Percentiles rank a stretch among this genome's conserved stretches.
phyloP scores from a whole-genome alignment of 1,140 invertebrate species.

The Stratiolaelaps scimitus region DNA sequence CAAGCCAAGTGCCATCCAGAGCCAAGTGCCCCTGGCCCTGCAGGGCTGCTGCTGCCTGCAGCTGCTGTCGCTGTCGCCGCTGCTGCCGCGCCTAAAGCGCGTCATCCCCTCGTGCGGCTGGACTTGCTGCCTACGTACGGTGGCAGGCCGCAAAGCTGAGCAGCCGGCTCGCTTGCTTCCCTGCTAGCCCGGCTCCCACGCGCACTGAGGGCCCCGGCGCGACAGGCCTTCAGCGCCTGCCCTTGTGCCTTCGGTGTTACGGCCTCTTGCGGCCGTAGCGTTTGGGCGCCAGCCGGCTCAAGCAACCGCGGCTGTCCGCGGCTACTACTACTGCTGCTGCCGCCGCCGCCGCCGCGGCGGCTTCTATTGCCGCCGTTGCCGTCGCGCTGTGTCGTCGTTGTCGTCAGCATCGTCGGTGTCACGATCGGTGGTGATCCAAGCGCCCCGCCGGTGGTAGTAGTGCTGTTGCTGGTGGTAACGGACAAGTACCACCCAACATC shows the following conservation, averaged over 20 bases:
- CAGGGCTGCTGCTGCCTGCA: no score
- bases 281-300: not conserved
- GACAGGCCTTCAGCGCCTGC: not conserved
- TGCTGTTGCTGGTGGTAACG: not conserved
- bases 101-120: no score
- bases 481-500: not conserved
- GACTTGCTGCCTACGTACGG: no score
- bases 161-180: no score
- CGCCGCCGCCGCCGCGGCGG: not conserved
- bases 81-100: no score
- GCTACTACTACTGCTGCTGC: not conserved
- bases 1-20: no score
- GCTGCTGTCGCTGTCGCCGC: no score
- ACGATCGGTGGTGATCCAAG: not conserved
- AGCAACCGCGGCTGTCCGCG: not conserved
- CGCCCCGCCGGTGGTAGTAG: not conserved
- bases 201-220: no score
- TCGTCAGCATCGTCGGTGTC: slow-evolving; percentile 4
- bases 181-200: no score
- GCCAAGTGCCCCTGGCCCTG: no score
- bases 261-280: not conserved
- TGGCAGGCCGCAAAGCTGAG: no score
- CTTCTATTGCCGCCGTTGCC: not conserved
- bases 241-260: slow-evolving; percentile 2
- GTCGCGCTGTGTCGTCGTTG: not conserved